These are phyloP conservation scores for Vanessa cardui DNA, from an alignment of 2,888 invertebrate species.

Conservation along the genomic window DNA sequence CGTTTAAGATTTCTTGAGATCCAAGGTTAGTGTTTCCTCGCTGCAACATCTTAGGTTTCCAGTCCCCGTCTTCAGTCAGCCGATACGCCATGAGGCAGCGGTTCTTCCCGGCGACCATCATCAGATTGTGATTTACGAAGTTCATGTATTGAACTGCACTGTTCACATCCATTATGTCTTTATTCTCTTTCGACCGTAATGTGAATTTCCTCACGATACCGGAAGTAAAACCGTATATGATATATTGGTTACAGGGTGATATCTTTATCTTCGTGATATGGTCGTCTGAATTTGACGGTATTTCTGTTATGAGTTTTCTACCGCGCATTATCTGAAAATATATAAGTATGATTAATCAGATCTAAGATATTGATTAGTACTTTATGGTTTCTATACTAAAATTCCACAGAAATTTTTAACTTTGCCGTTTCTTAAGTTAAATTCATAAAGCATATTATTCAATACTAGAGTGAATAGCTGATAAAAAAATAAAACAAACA, in stretches of 20 bases:
- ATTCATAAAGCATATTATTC: no score
- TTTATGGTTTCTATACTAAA: no score
- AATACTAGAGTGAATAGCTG: no score
- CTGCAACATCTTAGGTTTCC: slow-evolving; percentile 71
- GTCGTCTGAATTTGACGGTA: slow-evolving; percentile 66
- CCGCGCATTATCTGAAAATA: slow-evolving; percentile 70
- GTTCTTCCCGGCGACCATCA: slow-evolving; percentile 72
- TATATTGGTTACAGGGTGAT: slow-evolving; percentile 76
- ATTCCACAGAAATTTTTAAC: no score
- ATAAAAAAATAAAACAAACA: no score
- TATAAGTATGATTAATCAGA: no score
- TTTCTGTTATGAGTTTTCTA: slow-evolving; percentile 70
- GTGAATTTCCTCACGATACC: slow-evolving; percentile 72
- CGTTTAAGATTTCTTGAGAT: slow-evolving; percentile 75
- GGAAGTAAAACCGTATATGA: slow-evolving; percentile 75
- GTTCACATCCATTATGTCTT: slow-evolving; percentile 67
- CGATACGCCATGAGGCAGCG: slow-evolving; percentile 71
- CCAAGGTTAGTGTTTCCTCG: slow-evolving; percentile 67
- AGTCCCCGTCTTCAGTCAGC: slow-evolving; percentile 51
- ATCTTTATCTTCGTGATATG: slow-evolving; percentile 74
- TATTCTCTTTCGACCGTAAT: slow-evolving; percentile 60
- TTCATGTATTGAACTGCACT: slow-evolving; percentile 70
- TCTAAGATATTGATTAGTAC: no score
- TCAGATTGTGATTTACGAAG: slow-evolving; percentile 60
- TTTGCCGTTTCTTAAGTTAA: no score